Evolutionary conservation across 2,888 invertebrate genomes (phyloP).

Genomic region (Epistrophe eligans): DNA sequence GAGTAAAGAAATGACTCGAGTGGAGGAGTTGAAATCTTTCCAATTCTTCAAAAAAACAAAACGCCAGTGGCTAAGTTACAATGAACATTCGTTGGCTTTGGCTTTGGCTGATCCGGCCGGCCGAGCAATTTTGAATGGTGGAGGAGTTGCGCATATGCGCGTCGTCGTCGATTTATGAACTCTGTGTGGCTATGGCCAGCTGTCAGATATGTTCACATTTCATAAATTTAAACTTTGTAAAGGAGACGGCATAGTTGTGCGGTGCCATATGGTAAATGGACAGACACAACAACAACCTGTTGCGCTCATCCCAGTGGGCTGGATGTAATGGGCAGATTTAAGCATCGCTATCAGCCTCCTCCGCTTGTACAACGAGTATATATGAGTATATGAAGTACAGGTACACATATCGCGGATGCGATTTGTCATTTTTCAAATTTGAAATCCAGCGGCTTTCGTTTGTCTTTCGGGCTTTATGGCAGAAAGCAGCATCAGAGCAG

Average conservation of each 20-base stretch:
- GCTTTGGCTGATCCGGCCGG: background rate
- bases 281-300: constrained; percentile 65
- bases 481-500: background rate
- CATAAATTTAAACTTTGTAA: constrained; percentile 68
- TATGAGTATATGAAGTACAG: no score
- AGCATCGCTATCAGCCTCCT: constrained; percentile 60
- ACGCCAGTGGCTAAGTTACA: constrained; percentile 69
- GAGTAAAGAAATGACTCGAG: constrained; percentile 36
- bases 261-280: constrained; percentile 69
- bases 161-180: constrained; percentile 68
- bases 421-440: constrained; percentile 75
- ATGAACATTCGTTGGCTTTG: constrained; percentile 35
- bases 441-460: constrained; percentile 70
- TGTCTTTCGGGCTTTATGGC: constrained; percentile 41
- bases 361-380: constrained; percentile 33
- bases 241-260: constrained; percentile 43
- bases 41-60: constrained; percentile 68
- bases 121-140: constrained; percentile 1
- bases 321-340: constrained; percentile 67
- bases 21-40: constrained; percentile 69
- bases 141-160: constrained; percentile 29
- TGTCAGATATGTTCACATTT: constrained; percentile 75
- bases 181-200: constrained; percentile 66
- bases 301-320: constrained; percentile 60
- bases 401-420: constrained; percentile 65